A percentile compares a stretch with the other conserved stretches of the same genome.
Evolutionary conservation across 2,113 vertebrate species (phyloP).

Genomic region (Gobiocypris rarus): DNA sequence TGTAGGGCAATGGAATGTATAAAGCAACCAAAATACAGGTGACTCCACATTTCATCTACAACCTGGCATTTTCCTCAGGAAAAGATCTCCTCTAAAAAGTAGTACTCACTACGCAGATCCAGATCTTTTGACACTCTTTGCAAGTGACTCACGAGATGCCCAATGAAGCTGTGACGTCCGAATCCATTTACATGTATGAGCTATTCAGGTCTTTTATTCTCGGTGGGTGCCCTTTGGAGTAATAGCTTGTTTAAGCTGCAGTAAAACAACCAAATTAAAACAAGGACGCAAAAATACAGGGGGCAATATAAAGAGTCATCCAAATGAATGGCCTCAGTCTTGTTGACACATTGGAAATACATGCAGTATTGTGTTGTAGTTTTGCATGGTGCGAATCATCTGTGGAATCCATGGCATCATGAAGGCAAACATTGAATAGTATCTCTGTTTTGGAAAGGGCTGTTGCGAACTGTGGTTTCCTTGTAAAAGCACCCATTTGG

Average conservation of each 20-base stretch:
- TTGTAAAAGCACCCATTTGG: slow-evolving; percentile 45
- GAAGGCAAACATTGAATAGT: slow-evolving; percentile 52
- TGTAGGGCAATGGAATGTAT: neutral
- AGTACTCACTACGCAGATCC: neutral
- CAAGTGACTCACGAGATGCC: slow-evolving; percentile 15
- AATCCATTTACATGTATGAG: slow-evolving; percentile 32
- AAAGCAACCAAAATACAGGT: neutral
- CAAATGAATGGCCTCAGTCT: slow-evolving; percentile 59
- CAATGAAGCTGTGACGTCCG: slow-evolving; percentile 18
- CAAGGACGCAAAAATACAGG: neutral
- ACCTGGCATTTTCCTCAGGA: neutral
- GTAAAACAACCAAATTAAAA: slow-evolving; percentile 46
- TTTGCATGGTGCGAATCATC: slow-evolving; percentile 53
- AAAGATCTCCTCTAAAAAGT: neutral
- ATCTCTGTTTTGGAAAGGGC: slow-evolving; percentile 31
- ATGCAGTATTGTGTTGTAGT: slow-evolving; percentile 56
- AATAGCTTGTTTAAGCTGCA: slow-evolving; percentile 26
- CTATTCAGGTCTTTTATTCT: slow-evolving; percentile 55
- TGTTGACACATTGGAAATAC: slow-evolving; percentile 64
- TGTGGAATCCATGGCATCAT: slow-evolving; percentile 58
- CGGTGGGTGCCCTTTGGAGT: slow-evolving; percentile 25
- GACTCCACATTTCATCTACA: neutral
- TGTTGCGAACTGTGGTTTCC: slow-evolving; percentile 52
- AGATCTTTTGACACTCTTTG: slow-evolving; percentile 3
- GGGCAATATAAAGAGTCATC: neutral